A percentile compares a stretch with the other conserved stretches of the same genome.
Evolutionary conservation across 2,888 invertebrate species (phyloP).

Genomic region (Nomada goodeniana): DNA sequence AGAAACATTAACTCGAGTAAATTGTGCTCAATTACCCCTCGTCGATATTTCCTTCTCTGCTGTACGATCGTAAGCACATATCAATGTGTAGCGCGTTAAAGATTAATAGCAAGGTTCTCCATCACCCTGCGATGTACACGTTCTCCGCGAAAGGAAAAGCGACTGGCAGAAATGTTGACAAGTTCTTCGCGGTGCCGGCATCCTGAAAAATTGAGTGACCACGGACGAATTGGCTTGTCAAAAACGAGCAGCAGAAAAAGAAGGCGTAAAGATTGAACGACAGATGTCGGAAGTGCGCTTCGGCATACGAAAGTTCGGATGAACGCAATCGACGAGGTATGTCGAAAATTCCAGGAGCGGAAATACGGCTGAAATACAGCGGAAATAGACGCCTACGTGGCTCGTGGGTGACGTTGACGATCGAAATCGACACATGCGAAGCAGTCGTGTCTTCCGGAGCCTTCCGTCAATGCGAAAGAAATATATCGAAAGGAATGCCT

Average conservation of each 20-base stretch:
- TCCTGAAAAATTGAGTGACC: slow-evolving; percentile 4
- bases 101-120: too few species aligned
- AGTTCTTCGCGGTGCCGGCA: too few species aligned
- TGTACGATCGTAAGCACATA: too few species aligned
- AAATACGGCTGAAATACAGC: slow-evolving; percentile 42
- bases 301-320: slow-evolving; percentile 33
- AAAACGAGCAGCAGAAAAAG: neutral
- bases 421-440: slow-evolving; percentile 14
- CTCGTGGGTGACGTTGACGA: slow-evolving; percentile 40
- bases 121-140: too few species aligned
- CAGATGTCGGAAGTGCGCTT: slow-evolving; percentile 23
- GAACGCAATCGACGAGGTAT: slow-evolving; percentile 31
- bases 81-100: too few species aligned
- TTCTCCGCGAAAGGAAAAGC: too few species aligned
- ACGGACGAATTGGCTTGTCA: slow-evolving; percentile 11
- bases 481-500: slow-evolving; percentile 19
- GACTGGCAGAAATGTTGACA: too few species aligned
- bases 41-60: too few species aligned
- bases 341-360: slow-evolving; percentile 40
- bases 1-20: too few species aligned
- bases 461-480: slow-evolving; percentile 23
- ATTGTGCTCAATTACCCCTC: too few species aligned
- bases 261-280: slow-evolving; percentile 20
- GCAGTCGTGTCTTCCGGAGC: neutral
- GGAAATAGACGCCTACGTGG: slow-evolving; percentile 33